Percentiles rank a stretch among this genome's conserved stretches.
Evolutionary conservation across 2,888 invertebrate genomes (phyloP).

Genomic region (Agrochola circellaris): DNA sequence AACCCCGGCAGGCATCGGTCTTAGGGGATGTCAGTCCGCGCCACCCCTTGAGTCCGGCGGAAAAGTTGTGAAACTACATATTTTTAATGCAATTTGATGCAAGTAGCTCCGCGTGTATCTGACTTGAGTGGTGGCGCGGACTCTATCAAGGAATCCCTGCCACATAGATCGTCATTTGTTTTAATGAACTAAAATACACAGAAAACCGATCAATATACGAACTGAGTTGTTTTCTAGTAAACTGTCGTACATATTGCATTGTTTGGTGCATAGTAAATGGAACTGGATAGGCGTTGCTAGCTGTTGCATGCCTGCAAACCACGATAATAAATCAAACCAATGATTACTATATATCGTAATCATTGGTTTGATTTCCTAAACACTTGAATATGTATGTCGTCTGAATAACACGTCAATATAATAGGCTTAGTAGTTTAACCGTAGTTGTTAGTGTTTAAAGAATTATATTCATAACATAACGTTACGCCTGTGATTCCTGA

Average conservation of each 20-base stretch:
- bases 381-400: not conserved
- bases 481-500: no score
- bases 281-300: not conserved
- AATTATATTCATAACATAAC: no score
- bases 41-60: no score
- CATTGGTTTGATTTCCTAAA: not conserved
- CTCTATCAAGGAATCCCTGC: not conserved
- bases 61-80: no score
- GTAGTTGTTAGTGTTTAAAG: no score
- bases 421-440: no score
- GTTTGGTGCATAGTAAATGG: constrained; percentile 3
- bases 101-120: no score
- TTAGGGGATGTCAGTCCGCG: no score
- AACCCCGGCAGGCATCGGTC: no score
- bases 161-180: not conserved
- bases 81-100: no score
- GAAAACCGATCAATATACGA: constrained; percentile 25
- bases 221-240: constrained; percentile 23
- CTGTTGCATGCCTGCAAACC: not conserved
- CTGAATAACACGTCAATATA: not conserved
- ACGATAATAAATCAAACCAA: no score
- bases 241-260: constrained; percentile 17
- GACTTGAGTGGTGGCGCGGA: no score
- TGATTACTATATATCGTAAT: constrained; percentile 1
- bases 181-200: constrained; percentile 21